Evolutionary conservation across 1,140 invertebrate genomes (phyloP).

Genomic region (Drosophila mojavensis): DNA sequence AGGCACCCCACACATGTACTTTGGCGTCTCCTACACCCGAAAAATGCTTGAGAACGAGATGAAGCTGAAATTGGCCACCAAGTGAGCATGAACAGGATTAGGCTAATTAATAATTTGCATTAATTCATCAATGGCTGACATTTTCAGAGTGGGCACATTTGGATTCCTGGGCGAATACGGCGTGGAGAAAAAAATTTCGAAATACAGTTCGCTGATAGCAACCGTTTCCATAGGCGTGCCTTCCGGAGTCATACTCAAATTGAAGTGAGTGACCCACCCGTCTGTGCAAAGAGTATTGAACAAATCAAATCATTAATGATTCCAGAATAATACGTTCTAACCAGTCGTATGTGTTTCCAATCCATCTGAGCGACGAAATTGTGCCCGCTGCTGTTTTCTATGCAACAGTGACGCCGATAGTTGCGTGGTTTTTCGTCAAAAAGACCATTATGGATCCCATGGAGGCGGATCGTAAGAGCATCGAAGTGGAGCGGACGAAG

Average conservation of each 20-base stretch:
- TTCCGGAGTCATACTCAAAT: slow-evolving; percentile 93
- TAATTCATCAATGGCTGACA: neutral
- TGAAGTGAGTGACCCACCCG: slow-evolving; percentile 88
- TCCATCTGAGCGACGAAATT: slow-evolving; percentile 95
- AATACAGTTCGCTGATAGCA: slow-evolving; percentile 94
- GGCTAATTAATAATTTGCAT: neutral
- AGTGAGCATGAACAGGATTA: slow-evolving; percentile 86
- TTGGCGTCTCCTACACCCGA: slow-evolving; percentile 90
- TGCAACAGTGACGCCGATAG: slow-evolving; percentile 93
- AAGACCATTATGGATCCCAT: slow-evolving; percentile 95
- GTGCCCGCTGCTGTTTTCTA: slow-evolving; percentile 96
- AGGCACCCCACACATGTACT: slow-evolving; percentile 91
- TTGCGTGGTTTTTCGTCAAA: slow-evolving; percentile 92
- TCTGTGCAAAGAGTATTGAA: neutral
- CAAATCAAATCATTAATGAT: neutral
- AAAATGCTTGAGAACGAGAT: slow-evolving; percentile 91
- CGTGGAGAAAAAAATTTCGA: slow-evolving; percentile 95
- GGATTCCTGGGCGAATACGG: slow-evolving; percentile 95
- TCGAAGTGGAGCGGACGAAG: slow-evolving; percentile 90
- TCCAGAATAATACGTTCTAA: slow-evolving; percentile 92
- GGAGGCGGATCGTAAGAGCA: slow-evolving; percentile 89
- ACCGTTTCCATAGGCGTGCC: slow-evolving; percentile 93
- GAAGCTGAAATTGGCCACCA: slow-evolving; percentile 90
- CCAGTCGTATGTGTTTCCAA: slow-evolving; percentile 95
- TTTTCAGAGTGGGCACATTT: slow-evolving; percentile 92